These are phyloP conservation scores for Sericinus montela DNA, from an alignment of 2,888 invertebrate species.

Conservation along the genomic window DNA sequence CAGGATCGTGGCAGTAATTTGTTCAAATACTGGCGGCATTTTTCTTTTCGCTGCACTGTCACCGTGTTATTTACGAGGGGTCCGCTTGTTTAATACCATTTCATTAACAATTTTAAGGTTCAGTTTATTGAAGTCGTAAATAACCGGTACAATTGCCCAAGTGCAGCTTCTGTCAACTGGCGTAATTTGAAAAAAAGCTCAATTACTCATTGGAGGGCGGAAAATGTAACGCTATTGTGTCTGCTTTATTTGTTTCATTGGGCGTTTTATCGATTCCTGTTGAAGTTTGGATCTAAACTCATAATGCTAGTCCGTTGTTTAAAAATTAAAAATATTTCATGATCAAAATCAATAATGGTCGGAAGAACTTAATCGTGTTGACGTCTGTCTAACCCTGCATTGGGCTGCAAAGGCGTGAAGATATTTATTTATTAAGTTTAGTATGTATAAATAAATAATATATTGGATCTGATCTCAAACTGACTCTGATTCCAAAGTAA, in stretches of 20 bases:
- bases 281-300: too few relatives aligned
- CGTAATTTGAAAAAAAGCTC: constrained; percentile 51
- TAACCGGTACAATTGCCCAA: constrained; percentile 61
- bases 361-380: too few relatives aligned
- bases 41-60: constrained; percentile 69
- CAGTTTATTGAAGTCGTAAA: constrained; percentile 77
- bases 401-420: too few relatives aligned
- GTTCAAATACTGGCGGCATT: constrained; percentile 65
- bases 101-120: constrained; percentile 80
- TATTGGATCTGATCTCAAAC: too few relatives aligned
- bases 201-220: constrained; percentile 30
- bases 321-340: too few relatives aligned
- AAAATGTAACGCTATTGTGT: constrained; percentile 7
- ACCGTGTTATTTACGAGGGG: constrained; percentile 73
- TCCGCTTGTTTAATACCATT: constrained; percentile 73
- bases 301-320: too few relatives aligned
- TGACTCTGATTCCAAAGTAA: too few relatives aligned
- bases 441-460: too few relatives aligned
- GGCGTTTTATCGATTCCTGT: not conserved
- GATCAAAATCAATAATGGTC: too few relatives aligned
- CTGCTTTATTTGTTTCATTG: constrained; percentile 12
- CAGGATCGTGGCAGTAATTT: constrained; percentile 46
- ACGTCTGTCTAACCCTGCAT: too few relatives aligned
- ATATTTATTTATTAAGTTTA: too few relatives aligned
- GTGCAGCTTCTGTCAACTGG: constrained; percentile 50